Conservation (phyloP, 64 coral and sea anemone genomes). For the Stichodactyla mertensii region DNA sequence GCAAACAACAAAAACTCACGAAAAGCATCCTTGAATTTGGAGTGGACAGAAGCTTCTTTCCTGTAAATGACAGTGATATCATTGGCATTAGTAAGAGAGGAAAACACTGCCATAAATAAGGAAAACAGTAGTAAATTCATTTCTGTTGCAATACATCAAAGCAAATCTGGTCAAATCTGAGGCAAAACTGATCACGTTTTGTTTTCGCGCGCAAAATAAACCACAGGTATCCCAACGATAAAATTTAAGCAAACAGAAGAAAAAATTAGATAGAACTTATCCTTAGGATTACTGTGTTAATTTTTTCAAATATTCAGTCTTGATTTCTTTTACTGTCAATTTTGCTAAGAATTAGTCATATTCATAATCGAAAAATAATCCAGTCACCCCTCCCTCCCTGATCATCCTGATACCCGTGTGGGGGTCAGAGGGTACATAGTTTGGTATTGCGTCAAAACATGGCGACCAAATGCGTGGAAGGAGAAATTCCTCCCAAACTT, state of each 20-base stretch:
- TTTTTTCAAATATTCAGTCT: too few species aligned
- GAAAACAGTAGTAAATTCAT: neutral
- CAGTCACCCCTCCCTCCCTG: neutral
- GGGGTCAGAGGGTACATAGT: neutral
- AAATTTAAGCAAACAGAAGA: too few species aligned
- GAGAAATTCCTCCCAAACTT: neutral
- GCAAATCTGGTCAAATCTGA: neutral
- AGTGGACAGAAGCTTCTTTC: neutral
- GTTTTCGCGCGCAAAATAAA: too few species aligned
- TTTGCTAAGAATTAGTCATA: too few species aligned
- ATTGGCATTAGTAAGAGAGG: neutral
- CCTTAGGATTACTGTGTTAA: too few species aligned
- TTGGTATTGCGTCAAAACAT: constrained; percentile 1
- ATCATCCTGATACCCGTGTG: neutral
- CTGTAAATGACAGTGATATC: neutral
- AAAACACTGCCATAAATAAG: neutral
- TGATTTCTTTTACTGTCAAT: too few species aligned
- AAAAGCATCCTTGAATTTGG: neutral
- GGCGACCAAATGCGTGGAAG: neutral
- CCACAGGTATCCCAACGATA: too few species aligned
- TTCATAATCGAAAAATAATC: neutral
- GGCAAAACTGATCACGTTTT: neutral
- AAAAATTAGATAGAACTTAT: too few species aligned
- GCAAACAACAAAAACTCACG: neutral
- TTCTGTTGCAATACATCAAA: neutral